Base-by-base conservation (phyloP, 2,113 vertebrate species). In the Tychaedon coryphoeus region DNA sequence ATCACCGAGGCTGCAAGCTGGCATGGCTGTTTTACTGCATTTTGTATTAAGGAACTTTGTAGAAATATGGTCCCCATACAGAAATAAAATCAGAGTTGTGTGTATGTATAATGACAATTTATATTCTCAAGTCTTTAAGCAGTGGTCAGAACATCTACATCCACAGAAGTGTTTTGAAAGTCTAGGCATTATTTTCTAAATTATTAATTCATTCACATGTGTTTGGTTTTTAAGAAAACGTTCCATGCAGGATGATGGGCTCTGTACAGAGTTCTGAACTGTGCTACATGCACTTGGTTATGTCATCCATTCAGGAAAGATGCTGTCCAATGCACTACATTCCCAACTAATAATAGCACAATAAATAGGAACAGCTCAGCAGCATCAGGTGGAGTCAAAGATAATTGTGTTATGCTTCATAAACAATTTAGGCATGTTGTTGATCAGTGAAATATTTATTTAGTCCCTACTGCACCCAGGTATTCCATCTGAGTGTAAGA, bases 301-400 rank as follows among this genome's bases (percentile, higher is more conserved):
- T 70, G n/a, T 60, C 25, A 19, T 40, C 61, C 69, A 26, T 48
- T 84, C 29, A 42, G 43, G 60, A 80, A 79, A 51, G 66, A 51
- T 73, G 36, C 64, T 88, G 53, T 31, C 36, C 73, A 57, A 33
- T 13, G 28, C 62, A 16, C 58, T 34, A 31, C 40, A 47, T 42
- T 82, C 48, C 45, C 33, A 5, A n/a, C 53, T 84, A 79, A 73
- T 75, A 91, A 83, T 57, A 81, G 62, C 34, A 47, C 9, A 25
- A 26, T 69, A n/a, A 83, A 91, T 92, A 84, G 61, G 74, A 92
- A 64, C 90, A 94, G 77, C 91, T 88, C 45, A 82, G 85, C 51
- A 89, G 88, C 82, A 88, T 87, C 92, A 96, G 79, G 67, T 93
- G 81, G 73, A 96, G 73, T 70, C 57, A 90, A 89, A 77, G 38